phyloP scores from a whole-genome alignment of 53 echinoderm and acorn worm species.

The Echinometra lucunter region DNA sequence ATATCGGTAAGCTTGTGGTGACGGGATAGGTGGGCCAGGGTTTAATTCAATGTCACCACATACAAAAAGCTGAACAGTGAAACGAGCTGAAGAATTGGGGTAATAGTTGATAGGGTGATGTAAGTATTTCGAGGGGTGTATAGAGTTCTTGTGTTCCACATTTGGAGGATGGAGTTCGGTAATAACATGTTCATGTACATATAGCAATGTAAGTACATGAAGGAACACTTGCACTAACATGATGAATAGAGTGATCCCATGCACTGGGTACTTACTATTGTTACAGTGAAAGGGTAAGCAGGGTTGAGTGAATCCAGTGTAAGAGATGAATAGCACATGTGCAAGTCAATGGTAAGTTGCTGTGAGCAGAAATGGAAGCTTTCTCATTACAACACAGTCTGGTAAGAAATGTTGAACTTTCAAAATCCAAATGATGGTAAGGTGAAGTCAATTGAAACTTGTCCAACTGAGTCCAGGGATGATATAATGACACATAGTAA shows the following conservation, averaged over 20 bases:
- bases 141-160: slow-evolving; percentile 14
- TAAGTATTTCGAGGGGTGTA: neutral
- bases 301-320: neutral
- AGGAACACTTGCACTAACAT: slow-evolving; percentile 11
- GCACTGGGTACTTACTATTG: neutral
- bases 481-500: neutral
- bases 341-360: no score
- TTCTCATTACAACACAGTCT: neutral
- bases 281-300: neutral
- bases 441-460: neutral
- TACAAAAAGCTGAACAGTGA: neutral
- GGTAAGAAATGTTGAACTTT: neutral
- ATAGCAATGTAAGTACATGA: neutral
- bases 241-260: neutral
- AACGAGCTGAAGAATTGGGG: neutral
- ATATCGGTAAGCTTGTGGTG: neutral
- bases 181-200: neutral
- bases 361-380: neutral
- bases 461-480: neutral
- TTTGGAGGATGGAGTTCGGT: neutral
- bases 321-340: no score
- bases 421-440: neutral
- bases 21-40: neutral
- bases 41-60: neutral
- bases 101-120: slow-evolving; percentile 17